Evolutionary conservation across 2,797 vertebrate genomes (phyloP).

Genomic region (Austrolebias charrua): DNA sequence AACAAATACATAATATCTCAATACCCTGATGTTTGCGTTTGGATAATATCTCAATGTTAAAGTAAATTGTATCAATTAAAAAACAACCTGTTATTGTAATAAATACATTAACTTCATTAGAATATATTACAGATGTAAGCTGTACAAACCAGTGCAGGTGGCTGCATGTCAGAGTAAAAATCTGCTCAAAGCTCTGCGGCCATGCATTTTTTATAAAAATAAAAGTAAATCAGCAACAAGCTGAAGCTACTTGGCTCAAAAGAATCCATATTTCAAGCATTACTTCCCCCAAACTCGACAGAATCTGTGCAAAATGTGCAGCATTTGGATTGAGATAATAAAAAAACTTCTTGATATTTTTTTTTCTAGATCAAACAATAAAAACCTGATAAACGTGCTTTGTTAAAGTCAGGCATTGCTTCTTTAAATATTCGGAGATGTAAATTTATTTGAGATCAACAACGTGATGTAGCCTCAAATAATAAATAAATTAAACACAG

Average conservation of each 20-base stretch:
- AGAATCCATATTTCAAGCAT: constrained; percentile 49
- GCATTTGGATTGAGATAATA: constrained; percentile 58
- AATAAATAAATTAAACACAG: constrained; percentile 78
- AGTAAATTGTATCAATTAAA: too few species aligned
- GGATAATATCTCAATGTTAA: too few species aligned
- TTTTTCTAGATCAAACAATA: constrained; percentile 16
- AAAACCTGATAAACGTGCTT: background rate
- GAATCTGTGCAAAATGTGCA: constrained; percentile 75
- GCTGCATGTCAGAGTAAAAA: constrained; percentile 36
- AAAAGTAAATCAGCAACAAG: constrained; percentile 58
- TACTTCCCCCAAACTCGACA: constrained; percentile 47
- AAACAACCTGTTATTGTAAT: constrained; percentile 36
- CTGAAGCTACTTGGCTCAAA: constrained; percentile 49
- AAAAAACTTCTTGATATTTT: constrained; percentile 21
- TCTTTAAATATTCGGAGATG: constrained; percentile 44
- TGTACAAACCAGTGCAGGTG: constrained; percentile 57
- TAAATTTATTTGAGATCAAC: constrained; percentile 44
- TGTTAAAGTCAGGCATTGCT: constrained; percentile 33
- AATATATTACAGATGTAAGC: constrained; percentile 44
- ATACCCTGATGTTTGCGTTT: too few species aligned
- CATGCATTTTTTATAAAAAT: constrained; percentile 67
- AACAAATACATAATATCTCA: too few species aligned
- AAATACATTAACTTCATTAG: constrained; percentile 40
- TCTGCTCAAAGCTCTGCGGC: constrained; percentile 37
- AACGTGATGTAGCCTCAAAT: constrained; percentile 51